Evolutionary conservation across 2,888 invertebrate species (phyloP), one percentile per base, ranked within the genome.

Genomic region (Andrena hattorfiana): DNA sequence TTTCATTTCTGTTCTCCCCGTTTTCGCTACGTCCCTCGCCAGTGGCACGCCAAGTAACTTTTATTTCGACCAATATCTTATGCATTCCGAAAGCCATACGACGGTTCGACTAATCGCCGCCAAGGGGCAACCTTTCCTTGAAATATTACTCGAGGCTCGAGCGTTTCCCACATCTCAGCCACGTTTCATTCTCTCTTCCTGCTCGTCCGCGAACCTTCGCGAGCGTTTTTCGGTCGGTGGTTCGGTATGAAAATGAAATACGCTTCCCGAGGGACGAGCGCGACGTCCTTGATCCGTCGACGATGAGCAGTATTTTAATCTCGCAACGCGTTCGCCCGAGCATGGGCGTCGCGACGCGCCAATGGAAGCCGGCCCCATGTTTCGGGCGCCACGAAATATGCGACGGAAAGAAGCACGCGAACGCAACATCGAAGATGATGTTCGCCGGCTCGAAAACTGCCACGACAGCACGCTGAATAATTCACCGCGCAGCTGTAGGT

Each of bases 231-330:
- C 26, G 48, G 69, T 42, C 70, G 30, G 5, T 42, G 49, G 20
- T 62, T 71, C 70, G 63, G 69, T 28, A 56, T 48, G 71, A 76
- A 84, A 84, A 88, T 88, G 85, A 88, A 83, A 82, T 76, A 86
- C 59, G 77, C 49, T 59, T 70, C 88, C 69, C 83, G 60, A 16
- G 85, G 83, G 83, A 85, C 23, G 54, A 32, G 42, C 62, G 20
- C 54, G 77, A 63, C 71, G 70, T 49, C 67, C 75, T 67, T 77
- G 82, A 78, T 76, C 42, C 64, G 28, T 23, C 51, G 63, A 30
- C 76, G 77, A 72, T 56, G 82, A 71, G 76, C 81, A 76, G 80
- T 82, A 83, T 84, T 87, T 87, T 86, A 86, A 87, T 88, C 82
- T 87, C 81, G 78, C 62, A 66, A 6, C 73, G 73, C 63, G 77